These are phyloP conservation scores for Drosophila macrospina DNA, from an alignment of 2,888 invertebrate genomes.

Conservation along the genomic window DNA sequence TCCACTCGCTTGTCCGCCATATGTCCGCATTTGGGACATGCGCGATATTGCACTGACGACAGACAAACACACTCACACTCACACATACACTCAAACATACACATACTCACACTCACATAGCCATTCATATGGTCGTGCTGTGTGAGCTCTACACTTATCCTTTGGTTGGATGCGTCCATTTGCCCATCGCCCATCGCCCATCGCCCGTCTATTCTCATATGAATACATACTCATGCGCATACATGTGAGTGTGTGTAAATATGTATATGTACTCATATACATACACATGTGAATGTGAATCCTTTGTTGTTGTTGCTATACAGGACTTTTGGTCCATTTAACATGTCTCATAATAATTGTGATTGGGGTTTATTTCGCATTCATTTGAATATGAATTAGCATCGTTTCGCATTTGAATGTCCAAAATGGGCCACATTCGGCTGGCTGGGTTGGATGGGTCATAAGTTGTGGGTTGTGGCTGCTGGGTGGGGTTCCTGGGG, in stretches of 20 bases:
- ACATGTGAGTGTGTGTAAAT: conserved; percentile 26
- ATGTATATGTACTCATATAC: conserved; percentile 25
- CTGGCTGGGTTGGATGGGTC: conserved; percentile 7
- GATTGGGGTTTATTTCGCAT: conserved; percentile 82
- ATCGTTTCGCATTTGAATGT: conserved; percentile 74
- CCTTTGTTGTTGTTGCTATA: conserved; percentile 42
- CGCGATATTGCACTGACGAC: conserved; percentile 59
- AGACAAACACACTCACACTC: conserved; percentile 24
- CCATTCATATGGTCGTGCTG: conserved; percentile 7
- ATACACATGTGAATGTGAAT: conserved; percentile 7
- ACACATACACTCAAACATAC: conserved; percentile 10
- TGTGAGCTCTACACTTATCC: conserved; percentile 26
- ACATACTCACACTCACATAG: not conserved
- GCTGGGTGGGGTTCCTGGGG: conserved; percentile 15
- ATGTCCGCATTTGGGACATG: conserved; percentile 65
- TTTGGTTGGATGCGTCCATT: conserved; percentile 49
- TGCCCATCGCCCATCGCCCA: conserved; percentile 40
- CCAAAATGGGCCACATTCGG: conserved; percentile 47
- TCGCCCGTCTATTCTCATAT: conserved; percentile 31
- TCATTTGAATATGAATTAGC: conserved; percentile 83
- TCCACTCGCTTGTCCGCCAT: conserved; percentile 70
- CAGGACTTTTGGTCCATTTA: conserved; percentile 83
- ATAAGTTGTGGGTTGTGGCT: not conserved
- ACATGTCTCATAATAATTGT: conserved; percentile 83
- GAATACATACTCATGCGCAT: conserved; percentile 12